phyloP scores from a whole-genome alignment of 2,113 vertebrate genomes.

The Peucedramus taeniatus region DNA sequence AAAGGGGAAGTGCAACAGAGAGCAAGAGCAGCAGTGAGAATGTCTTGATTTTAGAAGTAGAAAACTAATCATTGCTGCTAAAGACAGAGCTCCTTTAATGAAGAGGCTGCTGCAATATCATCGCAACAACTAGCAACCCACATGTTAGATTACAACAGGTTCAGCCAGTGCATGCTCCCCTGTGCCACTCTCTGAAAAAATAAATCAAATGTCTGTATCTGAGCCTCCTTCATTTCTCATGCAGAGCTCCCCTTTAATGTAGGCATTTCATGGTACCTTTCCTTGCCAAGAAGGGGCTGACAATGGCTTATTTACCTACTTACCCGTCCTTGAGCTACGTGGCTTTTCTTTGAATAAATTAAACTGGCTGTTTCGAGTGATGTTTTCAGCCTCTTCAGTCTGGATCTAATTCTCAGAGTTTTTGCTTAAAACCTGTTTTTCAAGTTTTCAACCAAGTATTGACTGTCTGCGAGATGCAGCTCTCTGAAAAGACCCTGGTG shows the following conservation, averaged over 20 bases:
- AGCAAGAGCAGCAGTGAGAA: not conserved
- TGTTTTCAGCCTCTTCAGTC: conserved; percentile 39
- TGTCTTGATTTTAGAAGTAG: not conserved
- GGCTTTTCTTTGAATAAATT: conserved; percentile 57
- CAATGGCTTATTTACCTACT: conserved; percentile 16
- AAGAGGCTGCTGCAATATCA: conserved; percentile 79
- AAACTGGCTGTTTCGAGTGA: conserved; percentile 28
- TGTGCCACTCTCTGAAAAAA: conserved; percentile 66
- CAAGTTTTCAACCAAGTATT: conserved; percentile 53
- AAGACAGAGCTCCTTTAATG: conserved; percentile 55
- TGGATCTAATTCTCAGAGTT: conserved; percentile 48
- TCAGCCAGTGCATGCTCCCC: conserved; percentile 71
- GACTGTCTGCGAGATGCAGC: not conserved
- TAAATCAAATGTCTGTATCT: conserved; percentile 1
- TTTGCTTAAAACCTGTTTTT: conserved; percentile 65
- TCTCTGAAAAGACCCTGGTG: conserved; percentile 18
- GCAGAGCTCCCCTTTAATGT: not conserved
- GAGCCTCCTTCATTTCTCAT: conserved; percentile 27
- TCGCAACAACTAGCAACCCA: conserved; percentile 74
- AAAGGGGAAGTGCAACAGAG: not conserved
- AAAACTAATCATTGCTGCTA: conserved; percentile 40
- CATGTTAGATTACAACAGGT: conserved; percentile 75
- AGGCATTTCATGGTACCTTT: not conserved
- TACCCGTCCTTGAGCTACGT: not conserved
- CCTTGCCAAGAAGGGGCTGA: not conserved